Evolutionary conservation across 2,113 vertebrate species (phyloP), one percentile per base, ranked within the genome.

Genomic region (Falcunculus frontatus): DNA sequence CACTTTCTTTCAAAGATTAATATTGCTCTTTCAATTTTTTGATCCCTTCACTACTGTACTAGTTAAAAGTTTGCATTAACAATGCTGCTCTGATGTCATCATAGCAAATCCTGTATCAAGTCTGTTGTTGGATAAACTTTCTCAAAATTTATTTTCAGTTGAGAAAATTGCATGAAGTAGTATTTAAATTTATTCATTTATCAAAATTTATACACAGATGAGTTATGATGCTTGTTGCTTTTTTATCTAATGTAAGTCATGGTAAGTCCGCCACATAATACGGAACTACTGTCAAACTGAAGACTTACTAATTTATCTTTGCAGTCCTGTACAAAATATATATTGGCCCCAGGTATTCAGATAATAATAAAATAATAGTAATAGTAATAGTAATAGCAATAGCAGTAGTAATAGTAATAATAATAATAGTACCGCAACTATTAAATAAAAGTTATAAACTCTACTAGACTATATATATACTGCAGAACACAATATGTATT

Each of bases 381-480:
- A 2, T 30, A 29, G 35, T 46, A 37, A 17, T 13, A 46, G 6
- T 9, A 53, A 21, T 19, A 44, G 32, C 7, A 7, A 4, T 9
- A 1, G n/a, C n/a, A n/a, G n/a, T n/a, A n/a, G 35, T 46, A 37
- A 17, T 13, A 39, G 3, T 73, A 29, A n/a, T 37, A 46, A 6
- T 9, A 53, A 25, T 19, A 44, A 35, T 8, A 7, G 3, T 9
- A 1, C 4, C n/a, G 1, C 8, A 80, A 46, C 4, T 30, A 19
- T 72, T 53, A 60, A 53, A 8, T 70, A 37, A 33, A 69, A 62
- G 2, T 77, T 81, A 10, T 32, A 62, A 60, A 32, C 4, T 17
- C n/a, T 74, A 17, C 20, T 70, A 63, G 7, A 77, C 11, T 57
- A 6, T 49, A 32, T 49, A 32, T n/a, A 18, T 7, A 41, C 21